These are phyloP conservation scores for Myocastor coypus DNA, from an alignment of 2,113 vertebrate species.

Conservation along the genomic window DNA sequence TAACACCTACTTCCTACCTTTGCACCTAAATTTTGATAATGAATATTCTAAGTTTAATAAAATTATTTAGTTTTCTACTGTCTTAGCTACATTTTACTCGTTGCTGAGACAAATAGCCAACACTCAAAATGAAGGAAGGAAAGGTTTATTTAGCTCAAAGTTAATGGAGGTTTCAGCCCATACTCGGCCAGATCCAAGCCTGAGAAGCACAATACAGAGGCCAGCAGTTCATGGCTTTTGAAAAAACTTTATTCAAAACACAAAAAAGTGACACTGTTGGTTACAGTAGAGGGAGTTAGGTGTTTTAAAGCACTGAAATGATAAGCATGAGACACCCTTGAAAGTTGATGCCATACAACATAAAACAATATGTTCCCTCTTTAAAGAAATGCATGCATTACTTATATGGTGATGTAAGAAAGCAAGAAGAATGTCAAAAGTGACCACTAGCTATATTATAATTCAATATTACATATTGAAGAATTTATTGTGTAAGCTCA, in stretches of 20 bases:
- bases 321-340: neutral
- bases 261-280: neutral
- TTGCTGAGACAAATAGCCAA: no score
- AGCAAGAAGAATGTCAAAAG: neutral
- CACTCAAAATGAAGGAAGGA: no score
- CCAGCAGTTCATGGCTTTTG: neutral
- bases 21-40: neutral
- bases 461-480: neutral
- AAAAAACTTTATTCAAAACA: neutral
- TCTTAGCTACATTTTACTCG: no score
- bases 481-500: neutral
- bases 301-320: neutral
- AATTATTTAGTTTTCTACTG: constrained; percentile 2
- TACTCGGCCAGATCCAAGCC: no score
- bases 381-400: neutral
- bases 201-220: no score
- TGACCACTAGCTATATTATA: neutral
- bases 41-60: constrained; percentile 23
- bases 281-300: neutral
- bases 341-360: neutral
- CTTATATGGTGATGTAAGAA: neutral
- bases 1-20: neutral
- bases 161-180: no score
- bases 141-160: no score
- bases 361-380: neutral